Conservation (phyloP, 2,113 vertebrate species). For the Reinhardtius hippoglossoides region DNA sequence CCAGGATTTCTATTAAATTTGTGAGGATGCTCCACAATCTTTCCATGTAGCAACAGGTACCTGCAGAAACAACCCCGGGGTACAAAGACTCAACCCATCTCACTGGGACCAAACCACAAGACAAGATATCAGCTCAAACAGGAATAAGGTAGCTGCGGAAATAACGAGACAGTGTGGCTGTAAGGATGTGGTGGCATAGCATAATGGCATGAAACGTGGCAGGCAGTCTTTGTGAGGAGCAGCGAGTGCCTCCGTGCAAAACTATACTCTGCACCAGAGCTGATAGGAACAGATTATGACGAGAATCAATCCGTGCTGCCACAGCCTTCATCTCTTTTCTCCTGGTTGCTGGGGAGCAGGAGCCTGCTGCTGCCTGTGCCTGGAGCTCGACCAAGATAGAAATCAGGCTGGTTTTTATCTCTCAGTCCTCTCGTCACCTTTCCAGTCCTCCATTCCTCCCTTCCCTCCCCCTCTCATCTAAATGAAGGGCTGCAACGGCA, state of each 20-base stretch:
- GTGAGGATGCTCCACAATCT: no score
- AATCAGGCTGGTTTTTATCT: slow-evolving; percentile 57
- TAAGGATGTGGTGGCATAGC: slow-evolving; percentile 29
- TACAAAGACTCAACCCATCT: slow-evolving; percentile 16
- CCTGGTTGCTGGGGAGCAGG: slow-evolving; percentile 50
- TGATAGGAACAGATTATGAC: slow-evolving; percentile 61
- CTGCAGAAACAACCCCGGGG: background rate
- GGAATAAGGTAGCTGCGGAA: slow-evolving; percentile 38
- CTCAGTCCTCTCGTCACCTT: slow-evolving; percentile 54
- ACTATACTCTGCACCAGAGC: slow-evolving; percentile 32
- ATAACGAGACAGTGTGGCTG: slow-evolving; percentile 56
- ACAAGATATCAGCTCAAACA: slow-evolving; percentile 30
- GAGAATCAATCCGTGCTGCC: slow-evolving; percentile 66
- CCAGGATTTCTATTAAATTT: no score
- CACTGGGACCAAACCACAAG: slow-evolving; percentile 6
- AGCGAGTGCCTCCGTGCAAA: slow-evolving; percentile 38
- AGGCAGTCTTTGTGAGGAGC: slow-evolving; percentile 50
- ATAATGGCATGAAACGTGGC: slow-evolving; percentile 51
- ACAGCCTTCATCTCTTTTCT: slow-evolving; percentile 57
- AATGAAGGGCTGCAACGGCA: slow-evolving; percentile 51
- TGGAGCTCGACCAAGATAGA: slow-evolving; percentile 60
- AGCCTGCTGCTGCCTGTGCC: slow-evolving; percentile 36
- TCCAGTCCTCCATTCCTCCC: slow-evolving; percentile 47
- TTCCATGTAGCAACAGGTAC: background rate
- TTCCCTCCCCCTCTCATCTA: slow-evolving; percentile 4